Evolutionary conservation across 2,113 vertebrate species (phyloP).

Genomic region (Dasypus novemcinctus): DNA sequence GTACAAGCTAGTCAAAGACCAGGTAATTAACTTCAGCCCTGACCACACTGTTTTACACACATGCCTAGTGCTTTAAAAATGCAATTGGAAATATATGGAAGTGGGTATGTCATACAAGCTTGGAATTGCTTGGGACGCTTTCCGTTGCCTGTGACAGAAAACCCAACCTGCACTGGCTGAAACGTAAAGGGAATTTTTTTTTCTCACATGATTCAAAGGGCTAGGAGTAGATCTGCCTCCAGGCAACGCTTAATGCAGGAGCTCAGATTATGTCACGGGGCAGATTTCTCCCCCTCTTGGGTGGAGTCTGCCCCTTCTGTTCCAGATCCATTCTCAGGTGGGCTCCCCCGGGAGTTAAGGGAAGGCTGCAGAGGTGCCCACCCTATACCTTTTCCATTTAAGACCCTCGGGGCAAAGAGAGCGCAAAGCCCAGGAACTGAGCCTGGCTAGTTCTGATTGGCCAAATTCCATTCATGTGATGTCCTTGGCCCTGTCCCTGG

Average conservation of each 20-base stretch:
- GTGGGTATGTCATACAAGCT: neutral
- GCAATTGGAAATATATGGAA: neutral
- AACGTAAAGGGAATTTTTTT: neutral
- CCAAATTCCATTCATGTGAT: neutral
- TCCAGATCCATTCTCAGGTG: too few species aligned
- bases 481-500: neutral
- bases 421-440: neutral
- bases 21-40: neutral
- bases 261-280: neutral
- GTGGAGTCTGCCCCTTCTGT: rapidly evolving
- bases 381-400: neutral
- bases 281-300: neutral
- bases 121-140: neutral
- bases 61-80: neutral
- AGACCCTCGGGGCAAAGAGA: neutral
- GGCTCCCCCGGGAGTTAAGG: neutral
- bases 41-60: neutral
- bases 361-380: neutral
- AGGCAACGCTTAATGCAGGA: neutral
- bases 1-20: neutral
- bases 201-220: neutral
- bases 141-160: neutral
- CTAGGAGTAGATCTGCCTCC: neutral
- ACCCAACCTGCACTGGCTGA: neutral
- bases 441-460: neutral